A percentile compares a stretch with the other conserved stretches of the same genome.
These are phyloP conservation scores for Cartodere bifasciata DNA, from an alignment of 2,888 invertebrate species.

Conservation along the genomic window DNA sequence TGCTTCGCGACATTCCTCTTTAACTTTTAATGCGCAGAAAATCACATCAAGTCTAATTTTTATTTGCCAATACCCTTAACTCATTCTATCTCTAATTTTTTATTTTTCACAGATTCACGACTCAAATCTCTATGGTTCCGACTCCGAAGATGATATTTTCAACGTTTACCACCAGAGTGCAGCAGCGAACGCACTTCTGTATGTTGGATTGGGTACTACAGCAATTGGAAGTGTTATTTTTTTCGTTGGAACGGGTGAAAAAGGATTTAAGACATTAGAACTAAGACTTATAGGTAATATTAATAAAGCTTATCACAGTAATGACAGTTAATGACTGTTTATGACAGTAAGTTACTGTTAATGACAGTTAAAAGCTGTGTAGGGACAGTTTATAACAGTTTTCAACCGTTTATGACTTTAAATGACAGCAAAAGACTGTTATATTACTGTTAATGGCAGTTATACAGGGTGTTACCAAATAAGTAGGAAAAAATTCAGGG, in stretches of 20 bases:
- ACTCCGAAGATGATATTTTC: constrained; percentile 51
- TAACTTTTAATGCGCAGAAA: no score
- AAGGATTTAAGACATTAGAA: constrained; percentile 75
- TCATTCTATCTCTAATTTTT: constrained; percentile 4
- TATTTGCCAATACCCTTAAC: neutral
- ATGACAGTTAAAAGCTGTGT: no score
- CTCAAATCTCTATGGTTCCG: constrained; percentile 61
- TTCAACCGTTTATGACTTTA: no score
- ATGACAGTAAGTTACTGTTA: no score
- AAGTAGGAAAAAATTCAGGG: no score
- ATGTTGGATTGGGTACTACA: constrained; percentile 72
- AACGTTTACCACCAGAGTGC: constrained; percentile 60
- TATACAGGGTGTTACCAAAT: no score
- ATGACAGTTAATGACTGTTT: no score
- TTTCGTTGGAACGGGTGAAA: constrained; percentile 83
- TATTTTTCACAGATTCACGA: constrained; percentile 63
- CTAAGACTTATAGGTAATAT: constrained; percentile 71
- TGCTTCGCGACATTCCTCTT: no score
- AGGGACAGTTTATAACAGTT: no score
- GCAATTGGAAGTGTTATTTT: constrained; percentile 77
- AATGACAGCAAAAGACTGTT: no score
- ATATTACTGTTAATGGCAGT: no score
- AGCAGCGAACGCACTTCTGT: constrained; percentile 71
- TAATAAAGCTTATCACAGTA: no score
- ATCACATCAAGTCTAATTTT: neutral